Base-by-base conservation (phyloP, 2,888 invertebrate species). In the Aplocera efformata region DNA sequence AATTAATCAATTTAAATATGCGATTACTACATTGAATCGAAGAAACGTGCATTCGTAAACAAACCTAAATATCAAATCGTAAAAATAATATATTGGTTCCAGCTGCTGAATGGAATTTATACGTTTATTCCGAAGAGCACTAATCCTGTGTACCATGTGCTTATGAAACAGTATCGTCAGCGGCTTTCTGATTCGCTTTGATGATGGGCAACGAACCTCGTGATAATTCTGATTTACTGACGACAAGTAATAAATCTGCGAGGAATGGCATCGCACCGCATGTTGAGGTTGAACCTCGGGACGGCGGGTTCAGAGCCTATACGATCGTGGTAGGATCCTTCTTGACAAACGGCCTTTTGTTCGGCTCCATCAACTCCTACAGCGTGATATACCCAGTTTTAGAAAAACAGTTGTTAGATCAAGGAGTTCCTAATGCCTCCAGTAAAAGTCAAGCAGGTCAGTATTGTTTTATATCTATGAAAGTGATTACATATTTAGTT, bases 291-390 rank as follows among this genome's bases (percentile, higher is more conserved):
- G 68, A 60, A 17, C 91, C 91, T 10, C 93, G 94, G 0, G 94
- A 96, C 78, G 95, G 96, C 7, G 95, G 95, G 0, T 55, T 91
- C 7, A 90, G 94, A 61, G 96, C 96, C 0, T 96, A 94, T 92
- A 79, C 93, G 45, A 93, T 97, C 8, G 91, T 96, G 90, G 61
- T 96, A 26, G 95, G 93, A 27, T 96, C 97, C 42, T 96, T 97
- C 76, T 86, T 96, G 42, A 94, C 94, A 63, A 97, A 98, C 78
- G 97, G 97, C 4, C 92, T 97, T 33, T 89, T 98, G 34, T 97
- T 97, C 77, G 96, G 97, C 30, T 92, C 96, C 28, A 96, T 98
- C 65, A 98, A 98, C 84, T 94, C 94, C 0, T 96, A 94, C 71
- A 94, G 96, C 55, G 92, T 96, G 17, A 90, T 97, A 51, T 95